Base-by-base conservation (phyloP, 2,888 invertebrate genomes). In the Gonocerus acuteangulatus region DNA sequence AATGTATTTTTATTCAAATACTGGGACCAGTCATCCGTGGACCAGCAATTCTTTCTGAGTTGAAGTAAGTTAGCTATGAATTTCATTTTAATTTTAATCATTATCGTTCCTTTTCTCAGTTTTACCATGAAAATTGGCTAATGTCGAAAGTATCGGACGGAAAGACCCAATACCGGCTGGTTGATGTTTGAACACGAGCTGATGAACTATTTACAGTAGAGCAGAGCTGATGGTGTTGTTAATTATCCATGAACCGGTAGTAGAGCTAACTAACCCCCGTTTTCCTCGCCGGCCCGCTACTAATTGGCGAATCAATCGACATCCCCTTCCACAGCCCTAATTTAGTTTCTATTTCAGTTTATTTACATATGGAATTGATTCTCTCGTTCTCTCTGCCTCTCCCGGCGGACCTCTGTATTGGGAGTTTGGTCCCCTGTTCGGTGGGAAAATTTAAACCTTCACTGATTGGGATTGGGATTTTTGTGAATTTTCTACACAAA, bases 261-360 rank as follows among this genome's bases (percentile, higher is more conserved):
- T 21, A 18, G 2, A 15, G 54, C 32, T 54, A 54, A 54, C 54
- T 54, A 54, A 42, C 54, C 36, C 42, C 21, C 42, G 39, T 39
- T 39, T 36, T 22, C 39, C 13, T 9, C 54, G 22, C 22, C 54
- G 34, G 34, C 34, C 36, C 27, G 6, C 32, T n/a, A 21, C 36
- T 54, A 54, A 54, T 42, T 54, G 54, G 54, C 21, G 42, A 54
- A 54, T 54, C 54, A 54, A 62, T 61, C 61, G 62, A 19, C 47
- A 47, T 32, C 61, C 59, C 61, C 47, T 59, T 48, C 59, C 64
- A 44, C 13, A 18, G 19, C 51, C 59, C 39, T 32, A 61, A 52
- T 44, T 45, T 36, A 52, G 47, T 54, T 54, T 61, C 52, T 54
- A 52, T 54, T 45, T 44, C 61, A 54, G 34, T 54, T 54, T 54